These are phyloP conservation scores for Epizoanthus fatuus DNA, from an alignment of 92 coral and sea anemone species.

Conservation along the genomic window DNA sequence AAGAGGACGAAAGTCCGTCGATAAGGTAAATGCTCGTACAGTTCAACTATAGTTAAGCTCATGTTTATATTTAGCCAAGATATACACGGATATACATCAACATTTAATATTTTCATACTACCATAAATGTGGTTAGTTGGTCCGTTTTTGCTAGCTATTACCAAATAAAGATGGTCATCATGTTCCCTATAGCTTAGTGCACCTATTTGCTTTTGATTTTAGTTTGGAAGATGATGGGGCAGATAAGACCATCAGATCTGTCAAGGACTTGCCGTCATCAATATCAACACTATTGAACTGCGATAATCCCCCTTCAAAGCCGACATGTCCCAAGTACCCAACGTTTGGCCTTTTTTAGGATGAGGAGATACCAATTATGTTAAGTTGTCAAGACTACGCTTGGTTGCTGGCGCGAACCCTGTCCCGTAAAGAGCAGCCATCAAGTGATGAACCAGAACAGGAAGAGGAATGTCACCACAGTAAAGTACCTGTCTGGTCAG, in stretches of 20 bases:
- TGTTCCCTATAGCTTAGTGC: not conserved
- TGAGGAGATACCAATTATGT: conserved; percentile 49
- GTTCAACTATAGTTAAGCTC: not conserved
- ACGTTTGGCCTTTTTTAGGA: conserved; percentile 42
- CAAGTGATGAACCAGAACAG: conserved; percentile 26
- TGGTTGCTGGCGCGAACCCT: conserved; percentile 73
- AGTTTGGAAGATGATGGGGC: conserved; percentile 43
- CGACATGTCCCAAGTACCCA: conserved; percentile 53
- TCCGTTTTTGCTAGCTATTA: not conserved
- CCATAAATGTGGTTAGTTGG: not conserved
- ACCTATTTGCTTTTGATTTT: not conserved
- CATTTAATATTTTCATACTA: not conserved
- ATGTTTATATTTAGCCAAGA: too few relatives aligned
- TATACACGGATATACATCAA: not conserved
- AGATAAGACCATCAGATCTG: conserved; percentile 33
- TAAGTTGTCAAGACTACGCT: conserved; percentile 64
- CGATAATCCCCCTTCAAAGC: conserved; percentile 61
- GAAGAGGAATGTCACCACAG: conserved; percentile 51
- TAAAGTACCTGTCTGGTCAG: conserved; percentile 79
- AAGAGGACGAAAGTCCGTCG: conserved; percentile 22
- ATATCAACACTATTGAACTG: conserved; percentile 53
- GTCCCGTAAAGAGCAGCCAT: conserved; percentile 34
- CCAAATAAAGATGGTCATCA: not conserved
- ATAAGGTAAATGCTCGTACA: conserved; percentile 27
- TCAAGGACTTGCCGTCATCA: conserved; percentile 46